Evolutionary conservation across 2,888 invertebrate species (phyloP).

Genomic region (Orchesella flavescens): DNA sequence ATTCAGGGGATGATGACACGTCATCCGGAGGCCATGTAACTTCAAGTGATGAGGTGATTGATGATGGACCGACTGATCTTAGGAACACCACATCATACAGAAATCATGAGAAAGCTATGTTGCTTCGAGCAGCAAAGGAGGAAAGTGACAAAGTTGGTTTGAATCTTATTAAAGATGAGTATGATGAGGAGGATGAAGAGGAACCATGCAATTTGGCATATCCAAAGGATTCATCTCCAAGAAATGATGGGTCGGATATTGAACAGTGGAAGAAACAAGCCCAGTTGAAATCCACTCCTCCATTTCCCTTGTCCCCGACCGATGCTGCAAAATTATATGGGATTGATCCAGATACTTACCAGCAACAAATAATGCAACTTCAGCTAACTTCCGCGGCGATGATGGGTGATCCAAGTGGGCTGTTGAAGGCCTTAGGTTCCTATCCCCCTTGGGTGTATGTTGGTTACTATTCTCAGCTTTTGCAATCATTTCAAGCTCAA

Average conservation of each 20-base stretch:
- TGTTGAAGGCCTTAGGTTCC: constrained; percentile 70
- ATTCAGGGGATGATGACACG: constrained; percentile 72
- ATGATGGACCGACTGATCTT: constrained; percentile 69
- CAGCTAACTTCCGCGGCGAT: constrained; percentile 72
- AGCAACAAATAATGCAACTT: constrained; percentile 72
- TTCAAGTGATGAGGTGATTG: constrained; percentile 71
- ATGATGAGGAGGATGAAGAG: constrained; percentile 62
- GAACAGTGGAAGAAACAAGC: constrained; percentile 60
- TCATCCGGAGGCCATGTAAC: constrained; percentile 71
- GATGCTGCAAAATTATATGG: constrained; percentile 71
- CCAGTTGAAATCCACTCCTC: constrained; percentile 50
- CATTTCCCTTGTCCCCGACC: constrained; percentile 69
- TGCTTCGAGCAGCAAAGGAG: constrained; percentile 25
- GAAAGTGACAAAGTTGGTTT: constrained; percentile 45
- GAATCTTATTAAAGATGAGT: constrained; percentile 56
- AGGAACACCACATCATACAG: constrained; percentile 49
- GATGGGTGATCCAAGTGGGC: constrained; percentile 70
- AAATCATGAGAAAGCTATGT: constrained; percentile 32
- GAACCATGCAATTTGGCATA: constrained; percentile 70
- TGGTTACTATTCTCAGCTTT: constrained; percentile 73
- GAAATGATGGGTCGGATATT: constrained; percentile 53
- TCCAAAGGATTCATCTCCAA: constrained; percentile 58
- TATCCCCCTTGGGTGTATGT: constrained; percentile 72
- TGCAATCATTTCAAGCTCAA: constrained; percentile 73
- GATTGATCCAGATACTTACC: constrained; percentile 71